Conservation (phyloP, 2,113 vertebrate genomes). For the Dipodomys spectabilis region DNA sequence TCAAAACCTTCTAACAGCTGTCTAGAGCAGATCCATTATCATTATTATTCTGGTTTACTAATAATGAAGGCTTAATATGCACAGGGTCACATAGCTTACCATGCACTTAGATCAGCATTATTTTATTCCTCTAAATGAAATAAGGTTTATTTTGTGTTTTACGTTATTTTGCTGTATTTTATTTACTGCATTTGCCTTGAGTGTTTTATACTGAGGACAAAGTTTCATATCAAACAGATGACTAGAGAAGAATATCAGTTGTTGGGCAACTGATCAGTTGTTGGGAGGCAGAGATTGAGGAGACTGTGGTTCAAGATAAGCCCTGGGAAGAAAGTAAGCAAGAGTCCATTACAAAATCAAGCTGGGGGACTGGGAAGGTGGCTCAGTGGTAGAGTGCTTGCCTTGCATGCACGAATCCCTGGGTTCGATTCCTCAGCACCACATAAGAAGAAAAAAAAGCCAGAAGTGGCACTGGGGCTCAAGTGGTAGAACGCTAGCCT, state of each 20-base stretch:
- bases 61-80: background rate
- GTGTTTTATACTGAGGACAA: background rate
- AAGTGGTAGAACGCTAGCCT: no score
- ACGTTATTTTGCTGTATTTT: background rate
- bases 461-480: no score
- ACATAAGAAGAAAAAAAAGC: no score
- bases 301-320: background rate
- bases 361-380: no score
- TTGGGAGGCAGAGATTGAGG: background rate
- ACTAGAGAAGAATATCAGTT: background rate
- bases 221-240: conserved; percentile 11
- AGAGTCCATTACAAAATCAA: no score
- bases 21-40: background rate
- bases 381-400: no score
- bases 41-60: background rate
- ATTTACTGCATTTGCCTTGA: background rate
- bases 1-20: background rate
- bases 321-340: no score
- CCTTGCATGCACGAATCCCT: no score
- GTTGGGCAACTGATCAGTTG: background rate
- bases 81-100: background rate
- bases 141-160: background rate
- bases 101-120: no score
- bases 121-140: background rate
- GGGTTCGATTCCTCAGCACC: no score